These are phyloP conservation scores for Bellardia pandia DNA, from an alignment of 2,888 invertebrate species.

Conservation along the genomic window DNA sequence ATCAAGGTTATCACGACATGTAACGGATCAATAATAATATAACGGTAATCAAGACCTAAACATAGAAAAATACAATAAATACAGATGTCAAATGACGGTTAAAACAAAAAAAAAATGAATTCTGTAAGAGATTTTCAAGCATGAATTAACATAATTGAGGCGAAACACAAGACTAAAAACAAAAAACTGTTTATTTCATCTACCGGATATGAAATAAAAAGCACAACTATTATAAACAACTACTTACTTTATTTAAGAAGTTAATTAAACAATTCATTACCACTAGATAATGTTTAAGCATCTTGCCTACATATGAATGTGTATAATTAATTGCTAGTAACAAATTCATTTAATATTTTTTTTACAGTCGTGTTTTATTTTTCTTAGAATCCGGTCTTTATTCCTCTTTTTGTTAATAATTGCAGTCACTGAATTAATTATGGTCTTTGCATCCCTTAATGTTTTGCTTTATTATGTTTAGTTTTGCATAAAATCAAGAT, in stretches of 20 bases:
- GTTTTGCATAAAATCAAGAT: slow-evolving; percentile 29
- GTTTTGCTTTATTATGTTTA: background rate
- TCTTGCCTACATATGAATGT: no score
- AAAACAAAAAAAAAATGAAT: slow-evolving; percentile 12
- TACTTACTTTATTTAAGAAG: slow-evolving; percentile 2
- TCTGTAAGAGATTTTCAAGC: slow-evolving; percentile 46
- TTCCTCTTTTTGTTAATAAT: background rate
- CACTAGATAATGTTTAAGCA: background rate
- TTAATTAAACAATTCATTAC: slow-evolving; percentile 16
- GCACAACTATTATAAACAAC: no score
- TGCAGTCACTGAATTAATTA: background rate
- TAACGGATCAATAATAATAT: slow-evolving; percentile 77
- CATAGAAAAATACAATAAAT: slow-evolving; percentile 22
- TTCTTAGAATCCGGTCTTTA: slow-evolving; percentile 25
- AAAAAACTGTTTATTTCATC: slow-evolving; percentile 2
- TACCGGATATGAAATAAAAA: background rate
- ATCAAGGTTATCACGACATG: slow-evolving; percentile 81
- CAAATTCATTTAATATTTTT: slow-evolving; percentile 1
- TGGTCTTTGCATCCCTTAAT: slow-evolving; percentile 32
- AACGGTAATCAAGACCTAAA: slow-evolving; percentile 50
- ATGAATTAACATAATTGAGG: slow-evolving; percentile 64
- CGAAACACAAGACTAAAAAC: slow-evolving; percentile 8
- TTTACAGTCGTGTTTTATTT: slow-evolving; percentile 35
- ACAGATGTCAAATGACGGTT: slow-evolving; percentile 60
- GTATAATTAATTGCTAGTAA: slow-evolving; percentile 4